Conservation (phyloP, 2,888 invertebrate species). For the Drosophila koepferae region DNA sequence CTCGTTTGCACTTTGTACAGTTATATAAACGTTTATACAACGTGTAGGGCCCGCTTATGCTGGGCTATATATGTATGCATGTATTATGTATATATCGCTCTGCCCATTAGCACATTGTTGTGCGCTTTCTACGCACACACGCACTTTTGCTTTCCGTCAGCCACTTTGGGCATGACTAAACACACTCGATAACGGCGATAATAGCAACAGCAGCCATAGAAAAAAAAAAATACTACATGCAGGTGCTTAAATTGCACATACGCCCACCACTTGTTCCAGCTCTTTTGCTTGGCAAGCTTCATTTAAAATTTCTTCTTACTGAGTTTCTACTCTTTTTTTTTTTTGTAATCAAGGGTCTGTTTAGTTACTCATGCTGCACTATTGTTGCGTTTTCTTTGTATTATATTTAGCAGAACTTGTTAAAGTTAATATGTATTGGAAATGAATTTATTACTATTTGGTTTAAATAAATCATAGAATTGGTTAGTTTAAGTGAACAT, state of each 20-base stretch:
- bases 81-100: constrained; percentile 1
- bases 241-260: constrained; percentile 59
- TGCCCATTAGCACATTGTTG: constrained; percentile 40
- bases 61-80: constrained; percentile 5
- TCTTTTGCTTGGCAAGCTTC: constrained; percentile 20
- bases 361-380: constrained; percentile 10
- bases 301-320: constrained; percentile 9
- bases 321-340: constrained; percentile 17
- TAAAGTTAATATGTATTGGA: not conserved
- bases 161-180: constrained; percentile 65
- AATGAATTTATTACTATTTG: not conserved
- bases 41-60: constrained; percentile 20
- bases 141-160: constrained; percentile 63
- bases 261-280: constrained; percentile 50
- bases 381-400: not conserved
- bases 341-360: not conserved
- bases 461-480: not conserved
- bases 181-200: constrained; percentile 43
- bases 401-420: not conserved
- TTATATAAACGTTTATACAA: constrained; percentile 56
- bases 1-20: constrained; percentile 43
- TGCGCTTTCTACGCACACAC: constrained; percentile 63
- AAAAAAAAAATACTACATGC: constrained; percentile 1
- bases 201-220: constrained; percentile 7
- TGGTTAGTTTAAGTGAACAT: not conserved